phyloP scores from a whole-genome alignment of 2,797 vertebrate species.

The Petrocephalus schoutedeni region DNA sequence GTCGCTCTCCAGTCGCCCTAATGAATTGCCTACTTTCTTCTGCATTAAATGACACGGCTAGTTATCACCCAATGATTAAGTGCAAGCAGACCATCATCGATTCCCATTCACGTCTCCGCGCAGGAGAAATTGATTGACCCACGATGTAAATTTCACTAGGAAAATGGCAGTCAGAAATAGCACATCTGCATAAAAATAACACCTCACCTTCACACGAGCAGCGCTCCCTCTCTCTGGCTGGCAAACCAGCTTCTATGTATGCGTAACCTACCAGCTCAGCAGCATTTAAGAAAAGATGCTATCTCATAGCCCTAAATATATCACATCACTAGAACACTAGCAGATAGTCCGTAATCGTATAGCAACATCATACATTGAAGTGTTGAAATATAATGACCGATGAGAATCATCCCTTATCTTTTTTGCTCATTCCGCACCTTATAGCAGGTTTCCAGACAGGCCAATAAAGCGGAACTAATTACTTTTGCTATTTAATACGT shows the following conservation, averaged over 20 bases:
- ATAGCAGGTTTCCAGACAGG: not conserved
- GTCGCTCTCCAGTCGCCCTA: constrained; percentile 46
- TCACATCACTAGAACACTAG: too few species aligned
- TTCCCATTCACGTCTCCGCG: constrained; percentile 38
- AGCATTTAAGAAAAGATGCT: not conserved
- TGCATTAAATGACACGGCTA: constrained; percentile 48
- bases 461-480: constrained; percentile 18
- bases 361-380: too few species aligned
- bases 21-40: constrained; percentile 51
- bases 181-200: constrained; percentile 35
- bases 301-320: not conserved
- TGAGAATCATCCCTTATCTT: too few species aligned
- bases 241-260: not conserved
- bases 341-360: too few species aligned
- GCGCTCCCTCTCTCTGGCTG: not conserved
- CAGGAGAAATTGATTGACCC: constrained; percentile 4
- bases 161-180: constrained; percentile 48
- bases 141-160: constrained; percentile 43
- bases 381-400: too few species aligned
- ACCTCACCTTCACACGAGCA: not conserved
- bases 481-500: constrained; percentile 35
- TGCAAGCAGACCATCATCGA: constrained; percentile 64
- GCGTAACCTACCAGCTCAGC: not conserved
- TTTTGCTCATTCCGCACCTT: not conserved
- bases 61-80: constrained; percentile 66